Evolutionary conservation across 2,797 vertebrate genomes (phyloP).

Genomic region (Selene dorsalis): DNA sequence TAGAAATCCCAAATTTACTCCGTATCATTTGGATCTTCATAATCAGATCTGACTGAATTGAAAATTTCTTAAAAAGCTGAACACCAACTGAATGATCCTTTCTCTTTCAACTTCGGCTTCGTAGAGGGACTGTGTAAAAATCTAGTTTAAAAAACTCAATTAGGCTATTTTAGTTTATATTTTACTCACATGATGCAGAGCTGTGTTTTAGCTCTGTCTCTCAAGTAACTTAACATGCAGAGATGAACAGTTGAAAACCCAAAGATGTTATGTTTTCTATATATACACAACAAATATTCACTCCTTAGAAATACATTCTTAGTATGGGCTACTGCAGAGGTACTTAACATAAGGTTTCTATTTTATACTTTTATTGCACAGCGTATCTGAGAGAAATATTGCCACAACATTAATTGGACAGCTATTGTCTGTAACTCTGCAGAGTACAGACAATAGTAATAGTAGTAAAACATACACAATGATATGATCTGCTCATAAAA

Average conservation of each 20-base stretch:
- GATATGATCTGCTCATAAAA: slow-evolving; percentile 3
- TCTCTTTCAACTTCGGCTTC: not conserved
- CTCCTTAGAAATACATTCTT: not conserved
- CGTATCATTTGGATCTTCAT: not conserved
- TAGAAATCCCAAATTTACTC: not conserved
- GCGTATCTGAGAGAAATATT: not conserved
- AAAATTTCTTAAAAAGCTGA: not conserved
- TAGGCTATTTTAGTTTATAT: not conserved
- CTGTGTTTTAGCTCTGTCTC: not conserved
- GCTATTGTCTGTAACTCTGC: too few relatives aligned
- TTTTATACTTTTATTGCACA: not conserved
- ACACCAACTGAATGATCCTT: not conserved
- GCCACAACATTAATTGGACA: not conserved
- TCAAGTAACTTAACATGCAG: not conserved
- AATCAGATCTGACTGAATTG: not conserved
- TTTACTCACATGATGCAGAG: not conserved
- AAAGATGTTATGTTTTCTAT: too few relatives aligned
- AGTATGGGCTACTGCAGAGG: not conserved
- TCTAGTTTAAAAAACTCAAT: not conserved
- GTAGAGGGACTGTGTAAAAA: not conserved
- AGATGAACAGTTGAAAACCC: not conserved
- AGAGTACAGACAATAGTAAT: too few relatives aligned
- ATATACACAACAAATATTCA: not conserved
- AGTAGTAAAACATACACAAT: not conserved
- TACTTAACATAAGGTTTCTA: not conserved